These are phyloP conservation scores for Drepana falcataria DNA, from an alignment of 2,888 invertebrate genomes.

Conservation along the genomic window DNA sequence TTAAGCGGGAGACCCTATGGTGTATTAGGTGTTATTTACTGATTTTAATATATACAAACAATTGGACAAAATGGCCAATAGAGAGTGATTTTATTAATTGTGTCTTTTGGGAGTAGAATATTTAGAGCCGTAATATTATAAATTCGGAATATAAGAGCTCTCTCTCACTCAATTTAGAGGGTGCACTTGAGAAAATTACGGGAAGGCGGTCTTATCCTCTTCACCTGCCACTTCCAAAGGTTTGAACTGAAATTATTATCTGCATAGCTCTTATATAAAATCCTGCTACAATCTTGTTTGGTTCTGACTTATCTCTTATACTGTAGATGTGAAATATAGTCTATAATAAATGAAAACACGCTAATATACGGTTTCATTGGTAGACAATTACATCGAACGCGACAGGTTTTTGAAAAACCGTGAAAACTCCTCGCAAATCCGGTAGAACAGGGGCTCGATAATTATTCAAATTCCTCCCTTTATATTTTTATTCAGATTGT, in stretches of 20 bases:
- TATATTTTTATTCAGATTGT: conserved; percentile 65
- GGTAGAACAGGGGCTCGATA: conserved; percentile 39
- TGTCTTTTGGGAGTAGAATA: conserved; percentile 43
- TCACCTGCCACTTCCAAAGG: conserved; percentile 60
- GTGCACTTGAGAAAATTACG: conserved; percentile 72
- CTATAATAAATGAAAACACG: too few relatives aligned
- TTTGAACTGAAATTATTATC: conserved; percentile 66
- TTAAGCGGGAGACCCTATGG: too few relatives aligned
- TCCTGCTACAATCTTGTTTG: conserved; percentile 30
- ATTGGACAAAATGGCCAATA: too few relatives aligned
- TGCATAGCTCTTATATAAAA: conserved; percentile 42
- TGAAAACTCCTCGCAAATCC: conserved; percentile 38
- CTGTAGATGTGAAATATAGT: too few relatives aligned
- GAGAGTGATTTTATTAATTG: conserved; percentile 35
- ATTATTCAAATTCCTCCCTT: conserved; percentile 68
- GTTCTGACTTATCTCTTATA: conserved; percentile 3
- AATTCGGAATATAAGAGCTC: conserved; percentile 71
- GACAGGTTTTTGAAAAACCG: conserved; percentile 6
- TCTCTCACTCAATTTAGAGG: conserved; percentile 55
- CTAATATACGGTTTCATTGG: not conserved
- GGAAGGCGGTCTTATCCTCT: conserved; percentile 67
- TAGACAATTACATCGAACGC: not conserved
- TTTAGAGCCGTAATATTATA: conserved; percentile 72
- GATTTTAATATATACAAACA: too few relatives aligned
- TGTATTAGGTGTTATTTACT: too few relatives aligned